Evolutionary conservation across 2,888 invertebrate genomes (phyloP).

Genomic region (Cinara cedri): DNA sequence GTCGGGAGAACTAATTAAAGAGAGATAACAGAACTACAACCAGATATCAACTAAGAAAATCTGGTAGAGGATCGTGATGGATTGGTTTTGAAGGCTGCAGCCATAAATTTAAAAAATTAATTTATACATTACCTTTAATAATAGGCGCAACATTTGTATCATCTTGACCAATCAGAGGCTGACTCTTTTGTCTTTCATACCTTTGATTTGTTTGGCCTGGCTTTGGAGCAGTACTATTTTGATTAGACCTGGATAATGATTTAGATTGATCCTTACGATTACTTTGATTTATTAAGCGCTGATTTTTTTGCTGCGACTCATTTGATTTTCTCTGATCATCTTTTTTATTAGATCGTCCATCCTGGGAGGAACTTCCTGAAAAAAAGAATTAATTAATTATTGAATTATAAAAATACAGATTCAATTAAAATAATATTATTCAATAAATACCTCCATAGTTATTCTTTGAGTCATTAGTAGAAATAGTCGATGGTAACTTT

Average conservation of each 20-base stretch:
- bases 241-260: constrained; percentile 27
- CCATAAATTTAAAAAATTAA: too few relatives aligned
- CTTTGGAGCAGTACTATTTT: constrained; percentile 25
- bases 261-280: constrained; percentile 45
- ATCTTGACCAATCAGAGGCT: constrained; percentile 40
- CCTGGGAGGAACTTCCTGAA: constrained; percentile 45
- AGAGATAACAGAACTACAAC: too few relatives aligned
- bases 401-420: background rate
- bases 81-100: too few relatives aligned
- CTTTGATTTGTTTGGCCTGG: constrained; percentile 48
- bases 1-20: too few relatives aligned
- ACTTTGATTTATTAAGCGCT: constrained; percentile 45
- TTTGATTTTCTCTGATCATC: constrained; percentile 38
- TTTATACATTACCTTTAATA: constrained; percentile 56
- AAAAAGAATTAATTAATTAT: background rate
- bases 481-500: constrained; percentile 27
- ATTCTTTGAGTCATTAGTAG: constrained; percentile 42
- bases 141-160: constrained; percentile 30
- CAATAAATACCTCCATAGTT: constrained; percentile 36
- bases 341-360: constrained; percentile 46
- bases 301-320: constrained; percentile 40
- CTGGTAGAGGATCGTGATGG: too few relatives aligned
- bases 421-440: background rate
- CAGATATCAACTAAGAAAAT: too few relatives aligned
- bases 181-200: constrained; percentile 50